Percentiles rank a stretch among this genome's conserved stretches.
Conservation (phyloP, 2,888 invertebrate species). For the Eilema griseolum region DNA sequence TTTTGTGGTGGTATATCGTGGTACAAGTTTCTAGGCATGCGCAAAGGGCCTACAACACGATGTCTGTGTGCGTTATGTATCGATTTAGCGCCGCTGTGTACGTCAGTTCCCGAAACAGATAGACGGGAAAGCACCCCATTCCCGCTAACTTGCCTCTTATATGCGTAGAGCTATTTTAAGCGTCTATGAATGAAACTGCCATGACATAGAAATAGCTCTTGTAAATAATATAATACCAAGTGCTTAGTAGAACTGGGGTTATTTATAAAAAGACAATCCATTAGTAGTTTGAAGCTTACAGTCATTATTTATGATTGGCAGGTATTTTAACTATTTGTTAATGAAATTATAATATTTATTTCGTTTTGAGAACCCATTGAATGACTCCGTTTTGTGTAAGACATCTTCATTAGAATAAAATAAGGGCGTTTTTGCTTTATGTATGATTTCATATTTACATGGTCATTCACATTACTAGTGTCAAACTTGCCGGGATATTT, state of each 20-base stretch:
- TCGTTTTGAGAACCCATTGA: not conserved
- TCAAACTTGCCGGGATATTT: too few species aligned
- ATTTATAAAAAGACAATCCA: not conserved
- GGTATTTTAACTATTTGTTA: not conserved
- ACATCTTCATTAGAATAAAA: too few species aligned
- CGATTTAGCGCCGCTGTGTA: slow-evolving; percentile 79
- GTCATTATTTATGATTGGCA: not conserved
- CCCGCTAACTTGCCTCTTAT: slow-evolving; percentile 55
- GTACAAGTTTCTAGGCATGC: slow-evolving; percentile 75
- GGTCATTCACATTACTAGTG: too few species aligned
- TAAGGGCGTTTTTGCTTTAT: too few species aligned
- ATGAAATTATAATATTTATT: not conserved
- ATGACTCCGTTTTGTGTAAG: not conserved
- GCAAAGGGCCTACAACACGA: slow-evolving; percentile 55
- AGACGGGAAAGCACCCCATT: slow-evolving; percentile 64
- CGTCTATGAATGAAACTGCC: slow-evolving; percentile 68
- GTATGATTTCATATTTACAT: too few species aligned
- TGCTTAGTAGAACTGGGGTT: not conserved
- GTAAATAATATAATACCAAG: not conserved
- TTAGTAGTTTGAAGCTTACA: not conserved
- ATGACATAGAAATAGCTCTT: slow-evolving; percentile 35
- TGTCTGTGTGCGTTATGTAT: slow-evolving; percentile 81
- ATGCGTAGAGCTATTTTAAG: slow-evolving; percentile 74
- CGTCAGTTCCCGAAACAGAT: slow-evolving; percentile 77
- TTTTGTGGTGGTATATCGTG: slow-evolving; percentile 67